These are phyloP conservation scores for Holothuria glaberrima DNA, from an alignment of 35 echinoderm and acorn worm genomes.

Conservation along the genomic window DNA sequence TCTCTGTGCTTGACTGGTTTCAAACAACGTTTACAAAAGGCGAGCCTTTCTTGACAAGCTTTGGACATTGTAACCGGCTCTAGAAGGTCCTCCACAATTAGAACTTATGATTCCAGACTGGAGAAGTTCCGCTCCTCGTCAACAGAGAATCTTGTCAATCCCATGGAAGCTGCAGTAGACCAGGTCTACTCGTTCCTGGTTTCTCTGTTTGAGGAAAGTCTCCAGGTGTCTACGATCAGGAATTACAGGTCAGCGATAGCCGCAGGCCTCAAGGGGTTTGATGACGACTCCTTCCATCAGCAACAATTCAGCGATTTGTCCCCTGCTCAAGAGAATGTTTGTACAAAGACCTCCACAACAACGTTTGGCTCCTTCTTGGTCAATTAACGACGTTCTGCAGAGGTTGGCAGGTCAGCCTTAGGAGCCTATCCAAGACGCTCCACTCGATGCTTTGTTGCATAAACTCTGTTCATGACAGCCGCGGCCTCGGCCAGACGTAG, in stretches of 20 bases:
- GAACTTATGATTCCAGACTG: constrained; percentile 38
- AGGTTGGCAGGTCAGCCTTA: not conserved
- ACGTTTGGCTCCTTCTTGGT: constrained; percentile 37
- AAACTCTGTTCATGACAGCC: constrained; percentile 31
- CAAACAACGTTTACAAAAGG: too few relatives aligned
- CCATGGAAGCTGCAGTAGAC: not conserved
- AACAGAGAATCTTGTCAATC: not conserved
- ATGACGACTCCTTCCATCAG: not conserved
- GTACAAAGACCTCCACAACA: not conserved
- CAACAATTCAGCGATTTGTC: not conserved
- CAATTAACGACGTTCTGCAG: not conserved
- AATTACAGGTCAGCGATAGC: constrained; percentile 40
- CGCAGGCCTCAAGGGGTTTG: constrained; percentile 16
- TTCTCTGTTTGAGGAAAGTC: not conserved
- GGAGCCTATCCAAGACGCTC: not conserved
- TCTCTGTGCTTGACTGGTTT: not conserved
- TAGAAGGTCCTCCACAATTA: not conserved
- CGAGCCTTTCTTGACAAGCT: not conserved
- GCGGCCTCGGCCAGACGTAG: not conserved
- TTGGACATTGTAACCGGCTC: not conserved
- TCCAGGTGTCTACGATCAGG: not conserved
- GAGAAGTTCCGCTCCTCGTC: not conserved
- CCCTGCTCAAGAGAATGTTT: constrained; percentile 38
- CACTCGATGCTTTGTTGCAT: not conserved
- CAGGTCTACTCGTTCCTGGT: not conserved